Conservation (phyloP, 1,140 invertebrate species). For the Pomacea maculata region DNA sequence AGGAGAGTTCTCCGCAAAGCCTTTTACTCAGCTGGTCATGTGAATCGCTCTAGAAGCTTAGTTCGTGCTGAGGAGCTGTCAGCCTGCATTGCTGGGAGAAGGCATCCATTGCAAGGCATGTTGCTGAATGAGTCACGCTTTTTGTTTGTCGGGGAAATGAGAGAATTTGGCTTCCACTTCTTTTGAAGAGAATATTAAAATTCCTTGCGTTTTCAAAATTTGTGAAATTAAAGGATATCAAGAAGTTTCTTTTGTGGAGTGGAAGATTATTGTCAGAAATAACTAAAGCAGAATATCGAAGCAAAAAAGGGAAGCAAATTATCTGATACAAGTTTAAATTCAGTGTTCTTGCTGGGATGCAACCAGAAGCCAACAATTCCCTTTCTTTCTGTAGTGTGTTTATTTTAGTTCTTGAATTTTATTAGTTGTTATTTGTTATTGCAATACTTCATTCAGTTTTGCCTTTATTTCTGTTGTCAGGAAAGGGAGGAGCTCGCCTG, state of each 20-base stretch:
- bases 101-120: neutral
- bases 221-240: neutral
- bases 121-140: neutral
- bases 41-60: slow-evolving; percentile 40
- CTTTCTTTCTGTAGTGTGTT: too few relatives aligned
- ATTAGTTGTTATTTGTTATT: neutral
- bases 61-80: slow-evolving; percentile 40
- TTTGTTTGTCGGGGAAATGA: too few relatives aligned
- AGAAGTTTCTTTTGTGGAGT: neutral
- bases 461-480: neutral
- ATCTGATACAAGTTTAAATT: too few relatives aligned
- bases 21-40: slow-evolving; percentile 45
- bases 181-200: neutral
- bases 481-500: neutral
- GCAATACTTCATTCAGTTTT: neutral
- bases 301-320: too few relatives aligned
- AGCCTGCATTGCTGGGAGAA: slow-evolving; percentile 43
- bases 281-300: too few relatives aligned
- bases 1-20: slow-evolving; percentile 38
- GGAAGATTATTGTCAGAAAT: too few relatives aligned
- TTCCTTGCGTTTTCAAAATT: neutral
- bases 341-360: too few relatives aligned
- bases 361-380: too few relatives aligned
- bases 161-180: neutral
- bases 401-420: too few relatives aligned